These are phyloP conservation scores for Parnassius smintheus DNA, from an alignment of 2,888 invertebrate genomes.

Conservation along the genomic window DNA sequence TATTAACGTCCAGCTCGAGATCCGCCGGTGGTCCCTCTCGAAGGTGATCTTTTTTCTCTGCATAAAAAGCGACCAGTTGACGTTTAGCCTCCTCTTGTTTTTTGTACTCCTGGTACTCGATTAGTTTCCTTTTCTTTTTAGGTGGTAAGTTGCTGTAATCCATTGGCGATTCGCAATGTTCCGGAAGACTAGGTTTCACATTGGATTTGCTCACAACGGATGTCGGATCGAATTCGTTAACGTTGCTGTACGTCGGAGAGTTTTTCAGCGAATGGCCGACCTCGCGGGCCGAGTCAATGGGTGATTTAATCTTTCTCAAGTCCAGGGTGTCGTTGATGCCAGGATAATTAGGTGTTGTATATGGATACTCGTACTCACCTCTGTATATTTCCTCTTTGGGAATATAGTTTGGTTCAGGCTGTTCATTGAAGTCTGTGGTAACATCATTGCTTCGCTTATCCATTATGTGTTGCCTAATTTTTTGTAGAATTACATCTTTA, in stretches of 20 bases:
- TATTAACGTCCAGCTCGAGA: constrained; percentile 55
- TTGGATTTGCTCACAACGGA: constrained; percentile 58
- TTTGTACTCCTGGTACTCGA: constrained; percentile 78
- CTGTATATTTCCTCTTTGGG: constrained; percentile 61
- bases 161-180: constrained; percentile 74
- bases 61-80: constrained; percentile 65
- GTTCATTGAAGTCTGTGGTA: constrained; percentile 46
- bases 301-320: constrained; percentile 71
- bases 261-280: constrained; percentile 47
- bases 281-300: constrained; percentile 50
- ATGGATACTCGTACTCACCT: constrained; percentile 52
- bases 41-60: constrained; percentile 57
- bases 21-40: constrained; percentile 56
- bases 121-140: constrained; percentile 78
- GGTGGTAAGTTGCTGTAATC: constrained; percentile 78
- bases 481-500: constrained; percentile 75
- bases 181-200: constrained; percentile 57
- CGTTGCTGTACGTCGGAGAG: constrained; percentile 40
- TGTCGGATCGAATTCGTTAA: constrained; percentile 47
- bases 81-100: constrained; percentile 74
- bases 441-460: constrained; percentile 68
- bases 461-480: constrained; percentile 78
- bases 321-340: constrained; percentile 64
- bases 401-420: constrained; percentile 53
- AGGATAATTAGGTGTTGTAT: constrained; percentile 37